These are phyloP conservation scores for Drosophila ogumai DNA, from an alignment of 1,140 invertebrate genomes.

Conservation along the genomic window DNA sequence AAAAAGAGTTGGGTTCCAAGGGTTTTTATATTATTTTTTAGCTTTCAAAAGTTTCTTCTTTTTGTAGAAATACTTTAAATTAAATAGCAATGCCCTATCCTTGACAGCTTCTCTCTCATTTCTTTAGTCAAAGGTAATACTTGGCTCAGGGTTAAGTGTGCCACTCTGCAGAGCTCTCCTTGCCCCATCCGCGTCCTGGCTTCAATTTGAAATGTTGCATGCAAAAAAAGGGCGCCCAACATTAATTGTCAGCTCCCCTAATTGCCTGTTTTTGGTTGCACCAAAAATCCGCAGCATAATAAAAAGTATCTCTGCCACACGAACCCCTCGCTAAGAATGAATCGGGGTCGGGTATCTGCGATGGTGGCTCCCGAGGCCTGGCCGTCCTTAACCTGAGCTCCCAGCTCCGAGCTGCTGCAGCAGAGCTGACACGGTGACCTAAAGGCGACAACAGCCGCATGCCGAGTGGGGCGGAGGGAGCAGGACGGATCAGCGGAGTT, in stretches of 20 bases:
- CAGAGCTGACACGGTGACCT: conserved; percentile 64
- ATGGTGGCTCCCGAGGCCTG: conserved; percentile 2
- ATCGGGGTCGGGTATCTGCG: conserved; percentile 15
- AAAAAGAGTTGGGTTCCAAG: not conserved
- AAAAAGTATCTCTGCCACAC: conserved; percentile 43
- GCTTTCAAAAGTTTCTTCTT: not conserved
- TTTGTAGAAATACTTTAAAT: not conserved
- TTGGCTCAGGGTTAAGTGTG: not conserved
- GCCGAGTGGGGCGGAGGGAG: conserved; percentile 11
- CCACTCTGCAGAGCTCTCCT: not conserved
- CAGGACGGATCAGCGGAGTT: conserved; percentile 1
- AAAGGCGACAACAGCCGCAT: conserved; percentile 65
- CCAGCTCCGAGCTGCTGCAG: conserved; percentile 33
- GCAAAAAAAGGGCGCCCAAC: conserved; percentile 24
- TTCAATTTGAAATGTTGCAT: conserved; percentile 17
- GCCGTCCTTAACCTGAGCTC: conserved; percentile 18
- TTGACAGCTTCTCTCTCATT: not conserved
- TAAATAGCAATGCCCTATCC: no score
- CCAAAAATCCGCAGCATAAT: conserved; percentile 57
- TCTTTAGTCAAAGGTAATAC: not conserved
- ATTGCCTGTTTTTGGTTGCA: conserved; percentile 57
- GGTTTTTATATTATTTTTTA: not conserved
- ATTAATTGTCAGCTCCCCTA: conserved; percentile 58
- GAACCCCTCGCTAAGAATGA: conserved; percentile 21
- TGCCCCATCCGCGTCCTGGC: not conserved